A percentile compares a stretch with the other conserved stretches of the same genome.
phyloP scores from a whole-genome alignment of 2,113 vertebrate genomes.

The Garra rufa region DNA sequence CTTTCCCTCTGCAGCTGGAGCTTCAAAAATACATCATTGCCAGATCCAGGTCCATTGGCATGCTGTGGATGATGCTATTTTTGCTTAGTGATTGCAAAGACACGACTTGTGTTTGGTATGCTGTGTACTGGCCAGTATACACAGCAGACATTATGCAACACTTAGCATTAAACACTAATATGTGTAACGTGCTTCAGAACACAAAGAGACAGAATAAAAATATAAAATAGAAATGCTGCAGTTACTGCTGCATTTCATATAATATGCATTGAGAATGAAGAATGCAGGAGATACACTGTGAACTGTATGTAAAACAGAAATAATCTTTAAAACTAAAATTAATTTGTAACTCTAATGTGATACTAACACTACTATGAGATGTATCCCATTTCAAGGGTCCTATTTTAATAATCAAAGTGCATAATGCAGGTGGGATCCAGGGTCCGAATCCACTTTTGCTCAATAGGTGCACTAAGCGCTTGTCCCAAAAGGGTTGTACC shows the following conservation, averaged over 20 bases:
- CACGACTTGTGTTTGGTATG: neutral
- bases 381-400: too few species aligned
- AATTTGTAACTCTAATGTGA: neutral
- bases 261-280: too few species aligned
- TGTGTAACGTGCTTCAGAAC: neutral
- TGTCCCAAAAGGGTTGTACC: too few species aligned
- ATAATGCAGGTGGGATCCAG: too few species aligned
- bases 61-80: neutral
- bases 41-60: neutral
- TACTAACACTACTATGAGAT: neutral
- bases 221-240: too few species aligned
- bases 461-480: too few species aligned
- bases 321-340: neutral
- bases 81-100: neutral
- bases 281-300: neutral
- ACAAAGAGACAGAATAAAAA: neutral
- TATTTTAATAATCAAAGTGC: too few species aligned
- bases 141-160: neutral
- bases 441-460: too few species aligned
- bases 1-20: slow-evolving; percentile 18
- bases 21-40: slow-evolving; percentile 9
- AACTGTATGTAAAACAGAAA: neutral
- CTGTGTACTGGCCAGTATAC: neutral
- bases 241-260: too few species aligned
- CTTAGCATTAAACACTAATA: slow-evolving; percentile 9